phyloP scores from a whole-genome alignment of 1,140 invertebrate genomes.

The Cotesia chilonis region DNA sequence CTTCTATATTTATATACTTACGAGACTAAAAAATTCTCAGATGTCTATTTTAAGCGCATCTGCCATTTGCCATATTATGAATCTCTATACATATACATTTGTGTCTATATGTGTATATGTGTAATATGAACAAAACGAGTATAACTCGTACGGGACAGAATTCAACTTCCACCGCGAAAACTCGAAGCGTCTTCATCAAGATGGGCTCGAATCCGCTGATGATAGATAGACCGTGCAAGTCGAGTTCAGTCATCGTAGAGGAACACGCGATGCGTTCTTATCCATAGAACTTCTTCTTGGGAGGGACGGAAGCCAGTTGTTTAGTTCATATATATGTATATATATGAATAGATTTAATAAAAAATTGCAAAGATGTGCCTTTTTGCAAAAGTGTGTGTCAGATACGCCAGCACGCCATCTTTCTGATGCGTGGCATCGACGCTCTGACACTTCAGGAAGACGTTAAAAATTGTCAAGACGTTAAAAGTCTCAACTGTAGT shows the following conservation, averaged over 20 bases:
- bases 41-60: conserved; percentile 7
- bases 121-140: no score
- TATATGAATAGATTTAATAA: conserved; percentile 29
- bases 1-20: no score
- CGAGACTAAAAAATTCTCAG: no score
- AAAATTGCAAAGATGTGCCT: neutral
- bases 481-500: conserved; percentile 12
- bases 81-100: neutral
- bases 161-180: conserved; percentile 35
- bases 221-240: conserved; percentile 38
- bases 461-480: neutral
- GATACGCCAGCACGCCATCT: conserved; percentile 37
- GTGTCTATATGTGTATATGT: neutral
- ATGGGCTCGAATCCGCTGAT: conserved; percentile 36
- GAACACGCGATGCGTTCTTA: conserved; percentile 41
- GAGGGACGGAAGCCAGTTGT: conserved; percentile 27
- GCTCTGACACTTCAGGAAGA: conserved; percentile 25
- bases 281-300: conserved; percentile 27
- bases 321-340: conserved; percentile 18
- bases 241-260: conserved; percentile 43
- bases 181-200: conserved; percentile 29
- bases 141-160: conserved; percentile 25
- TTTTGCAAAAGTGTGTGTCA: conserved; percentile 7
- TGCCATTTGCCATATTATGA: conserved; percentile 4
- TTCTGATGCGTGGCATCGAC: conserved; percentile 43